Conservation (phyloP, 2,888 invertebrate species). For the Acrobasis suavella region DNA sequence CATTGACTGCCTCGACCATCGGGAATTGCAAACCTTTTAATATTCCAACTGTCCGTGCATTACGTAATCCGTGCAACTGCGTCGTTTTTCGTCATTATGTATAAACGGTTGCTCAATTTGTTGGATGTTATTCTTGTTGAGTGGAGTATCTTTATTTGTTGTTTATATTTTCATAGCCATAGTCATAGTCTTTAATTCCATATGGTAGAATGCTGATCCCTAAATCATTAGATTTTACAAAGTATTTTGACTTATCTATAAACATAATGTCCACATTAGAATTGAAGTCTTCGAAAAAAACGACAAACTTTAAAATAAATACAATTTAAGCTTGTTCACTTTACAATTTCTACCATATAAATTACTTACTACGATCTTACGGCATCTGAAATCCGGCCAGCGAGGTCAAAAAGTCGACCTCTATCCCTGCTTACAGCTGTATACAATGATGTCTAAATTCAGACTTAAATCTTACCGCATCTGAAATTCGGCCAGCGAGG, state of each 20-base stretch:
- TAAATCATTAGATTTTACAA: too few relatives aligned
- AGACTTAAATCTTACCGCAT: neutral
- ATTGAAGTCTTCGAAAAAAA: too few relatives aligned
- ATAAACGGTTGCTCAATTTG: slow-evolving; percentile 22
- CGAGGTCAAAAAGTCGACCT: slow-evolving; percentile 25
- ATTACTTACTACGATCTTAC: neutral
- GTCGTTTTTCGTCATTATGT: slow-evolving; percentile 16
- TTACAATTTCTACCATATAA: too few relatives aligned
- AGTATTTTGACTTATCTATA: too few relatives aligned
- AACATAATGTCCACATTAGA: too few relatives aligned
- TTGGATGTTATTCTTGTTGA: slow-evolving; percentile 5
- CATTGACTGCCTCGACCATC: slow-evolving; percentile 38
- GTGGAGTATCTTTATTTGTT: neutral
- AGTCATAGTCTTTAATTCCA: too few relatives aligned
- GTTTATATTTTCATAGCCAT: neutral
- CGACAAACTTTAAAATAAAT: too few relatives aligned
- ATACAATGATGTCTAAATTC: slow-evolving; percentile 28
- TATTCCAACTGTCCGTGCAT: slow-evolving; percentile 27
- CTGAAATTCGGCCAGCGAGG: slow-evolving; percentile 20
- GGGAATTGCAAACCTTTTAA: slow-evolving; percentile 33
- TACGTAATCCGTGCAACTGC: slow-evolving; percentile 16
- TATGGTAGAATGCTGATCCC: too few relatives aligned
- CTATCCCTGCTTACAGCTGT: slow-evolving; percentile 22
- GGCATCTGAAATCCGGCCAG: slow-evolving; percentile 15
- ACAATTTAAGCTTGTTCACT: too few relatives aligned